Conservation (phyloP, 2,113 vertebrate species). For the Myiozetetes cayanensis region DNA sequence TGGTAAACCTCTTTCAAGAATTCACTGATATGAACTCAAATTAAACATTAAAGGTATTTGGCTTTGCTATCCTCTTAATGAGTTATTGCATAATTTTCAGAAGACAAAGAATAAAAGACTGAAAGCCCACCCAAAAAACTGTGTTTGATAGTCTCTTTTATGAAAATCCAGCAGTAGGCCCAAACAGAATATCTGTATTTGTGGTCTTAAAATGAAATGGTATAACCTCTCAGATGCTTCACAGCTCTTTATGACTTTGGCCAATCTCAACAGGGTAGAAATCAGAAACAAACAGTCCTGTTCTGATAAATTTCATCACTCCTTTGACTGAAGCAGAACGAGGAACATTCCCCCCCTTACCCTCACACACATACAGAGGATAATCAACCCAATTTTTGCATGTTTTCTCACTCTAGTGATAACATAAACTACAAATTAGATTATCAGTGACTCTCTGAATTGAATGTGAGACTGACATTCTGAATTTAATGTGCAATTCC, state of each 20-base stretch:
- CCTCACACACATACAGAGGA: not conserved
- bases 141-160: not conserved
- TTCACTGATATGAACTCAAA: not conserved
- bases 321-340: not conserved
- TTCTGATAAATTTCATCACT: not conserved
- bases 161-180: not conserved
- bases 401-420: not conserved
- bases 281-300: not conserved
- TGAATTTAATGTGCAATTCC: slow-evolving; percentile 15
- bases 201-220: not conserved
- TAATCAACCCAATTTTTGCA: not conserved
- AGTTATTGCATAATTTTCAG: not conserved
- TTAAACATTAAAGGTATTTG: not conserved
- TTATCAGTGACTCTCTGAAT: not conserved
- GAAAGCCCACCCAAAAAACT: not conserved
- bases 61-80: not conserved
- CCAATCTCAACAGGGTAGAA: not conserved
- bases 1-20: not conserved
- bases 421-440: not conserved
- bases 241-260: not conserved
- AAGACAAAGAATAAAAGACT: not conserved
- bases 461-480: not conserved
- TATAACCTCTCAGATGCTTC: not conserved
- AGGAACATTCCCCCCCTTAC: not conserved
- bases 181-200: not conserved